Evolutionary conservation across 2,113 vertebrate genomes (phyloP).

Genomic region (Ciconia stormi): DNA sequence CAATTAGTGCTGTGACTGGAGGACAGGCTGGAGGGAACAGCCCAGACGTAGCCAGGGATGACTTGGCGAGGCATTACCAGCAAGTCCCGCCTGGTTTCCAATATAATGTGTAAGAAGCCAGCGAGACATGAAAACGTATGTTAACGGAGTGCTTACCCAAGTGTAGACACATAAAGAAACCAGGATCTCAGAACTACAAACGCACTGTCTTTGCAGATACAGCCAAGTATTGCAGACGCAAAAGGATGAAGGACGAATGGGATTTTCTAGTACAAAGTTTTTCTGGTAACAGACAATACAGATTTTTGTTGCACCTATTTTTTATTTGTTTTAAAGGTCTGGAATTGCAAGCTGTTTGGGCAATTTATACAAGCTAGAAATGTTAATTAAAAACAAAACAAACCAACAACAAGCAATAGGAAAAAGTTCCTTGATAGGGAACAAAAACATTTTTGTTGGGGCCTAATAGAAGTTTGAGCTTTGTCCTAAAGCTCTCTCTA

Average conservation of each 20-base stretch:
- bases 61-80: not conserved
- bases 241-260: not conserved
- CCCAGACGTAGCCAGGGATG: not conserved
- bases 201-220: not conserved
- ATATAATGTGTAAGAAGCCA: rapidly evolving
- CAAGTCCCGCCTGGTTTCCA: not conserved
- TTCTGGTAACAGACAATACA: not conserved
- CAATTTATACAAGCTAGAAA: not conserved
- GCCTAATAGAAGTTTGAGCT: constrained; percentile 56
- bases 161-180: rapidly evolving
- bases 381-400: not conserved
- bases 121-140: rapidly evolving
- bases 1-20: not conserved
- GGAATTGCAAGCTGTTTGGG: not conserved
- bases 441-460: constrained; percentile 55
- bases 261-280: not conserved
- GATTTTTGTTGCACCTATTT: not conserved
- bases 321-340: not conserved
- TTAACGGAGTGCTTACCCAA: not conserved
- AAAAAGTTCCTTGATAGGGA: constrained; percentile 25
- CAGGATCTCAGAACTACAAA: not conserved
- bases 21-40: not conserved
- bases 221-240: rapidly evolving
- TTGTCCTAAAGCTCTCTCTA: constrained; percentile 57
- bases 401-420: not conserved